phyloP scores from a whole-genome alignment of 2,888 invertebrate genomes.

The Drosophila longiperda region DNA sequence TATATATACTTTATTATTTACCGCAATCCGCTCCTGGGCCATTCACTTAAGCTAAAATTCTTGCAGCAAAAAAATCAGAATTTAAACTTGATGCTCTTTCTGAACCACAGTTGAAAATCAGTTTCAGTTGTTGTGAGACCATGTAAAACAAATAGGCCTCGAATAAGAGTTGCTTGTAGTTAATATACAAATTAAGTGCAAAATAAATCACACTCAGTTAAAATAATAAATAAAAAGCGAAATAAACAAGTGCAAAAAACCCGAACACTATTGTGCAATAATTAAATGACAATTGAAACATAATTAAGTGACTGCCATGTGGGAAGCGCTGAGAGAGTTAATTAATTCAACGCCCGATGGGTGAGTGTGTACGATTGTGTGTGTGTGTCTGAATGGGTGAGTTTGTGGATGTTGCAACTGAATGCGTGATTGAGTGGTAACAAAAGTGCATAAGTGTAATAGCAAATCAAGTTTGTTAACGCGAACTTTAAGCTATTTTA shows the following conservation, averaged over 20 bases:
- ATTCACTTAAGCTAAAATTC: slow-evolving; percentile 40
- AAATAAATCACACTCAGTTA: slow-evolving; percentile 6
- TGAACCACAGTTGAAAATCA: slow-evolving; percentile 43
- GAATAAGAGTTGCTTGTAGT: not conserved
- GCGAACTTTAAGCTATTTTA: slow-evolving; percentile 24
- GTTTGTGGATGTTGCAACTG: slow-evolving; percentile 18
- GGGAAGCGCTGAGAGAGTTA: slow-evolving; percentile 38
- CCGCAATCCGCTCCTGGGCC: slow-evolving; percentile 44
- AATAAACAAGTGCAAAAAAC: slow-evolving; percentile 17
- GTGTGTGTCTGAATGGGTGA: slow-evolving; percentile 1
- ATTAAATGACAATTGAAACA: slow-evolving; percentile 40
- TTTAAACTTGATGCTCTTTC: slow-evolving; percentile 37
- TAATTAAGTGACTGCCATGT: slow-evolving; percentile 60
- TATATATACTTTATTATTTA: not conserved
- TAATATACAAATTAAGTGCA: slow-evolving; percentile 21
- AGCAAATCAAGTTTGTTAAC: slow-evolving; percentile 33
- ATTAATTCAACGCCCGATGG: slow-evolving; percentile 48
- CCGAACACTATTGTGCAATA: slow-evolving; percentile 37
- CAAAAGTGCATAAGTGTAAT: slow-evolving; percentile 37
- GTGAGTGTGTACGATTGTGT: slow-evolving; percentile 41
- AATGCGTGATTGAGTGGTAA: slow-evolving; percentile 39
- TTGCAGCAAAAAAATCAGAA: slow-evolving; percentile 62
- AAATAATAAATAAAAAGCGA: slow-evolving; percentile 10
- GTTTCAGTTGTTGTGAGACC: slow-evolving; percentile 47
- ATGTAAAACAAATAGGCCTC: slow-evolving; percentile 16